Percentiles rank a stretch among this genome's conserved stretches.
Evolutionary conservation across 1,140 invertebrate genomes (phyloP).

Genomic region (Melipona quadrifasciata): DNA sequence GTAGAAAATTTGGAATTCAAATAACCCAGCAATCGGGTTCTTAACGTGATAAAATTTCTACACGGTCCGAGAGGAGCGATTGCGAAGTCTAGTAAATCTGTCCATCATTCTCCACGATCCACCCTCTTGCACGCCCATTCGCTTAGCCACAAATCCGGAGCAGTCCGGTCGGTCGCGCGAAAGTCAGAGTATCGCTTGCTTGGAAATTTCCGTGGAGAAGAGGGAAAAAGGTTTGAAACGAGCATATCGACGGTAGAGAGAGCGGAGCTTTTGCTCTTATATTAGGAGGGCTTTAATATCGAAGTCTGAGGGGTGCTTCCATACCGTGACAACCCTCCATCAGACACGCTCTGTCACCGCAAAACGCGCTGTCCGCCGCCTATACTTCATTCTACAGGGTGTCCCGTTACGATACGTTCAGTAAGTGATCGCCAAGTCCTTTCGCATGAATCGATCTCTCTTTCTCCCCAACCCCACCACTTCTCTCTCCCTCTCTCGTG

Average conservation of each 20-base stretch:
- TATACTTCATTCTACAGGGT: constrained; percentile 64
- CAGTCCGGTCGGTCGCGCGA: constrained; percentile 35
- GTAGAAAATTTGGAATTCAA: too few relatives aligned
- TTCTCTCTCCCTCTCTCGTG: neutral
- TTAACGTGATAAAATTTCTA: neutral
- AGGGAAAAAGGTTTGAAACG: constrained; percentile 56
- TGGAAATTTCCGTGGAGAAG: constrained; percentile 28
- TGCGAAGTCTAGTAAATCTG: constrained; percentile 3
- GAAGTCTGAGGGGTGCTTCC: constrained; percentile 77
- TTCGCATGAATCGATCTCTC: constrained; percentile 51
- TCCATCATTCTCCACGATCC: constrained; percentile 22
- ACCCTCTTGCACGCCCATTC: constrained; percentile 36
- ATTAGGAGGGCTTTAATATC: constrained; percentile 79
- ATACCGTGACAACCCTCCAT: constrained; percentile 78
- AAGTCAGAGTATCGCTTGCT: constrained; percentile 53
- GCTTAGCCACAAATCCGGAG: constrained; percentile 47
- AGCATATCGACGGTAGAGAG: constrained; percentile 71
- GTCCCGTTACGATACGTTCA: constrained; percentile 57
- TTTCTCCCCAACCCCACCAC: neutral
- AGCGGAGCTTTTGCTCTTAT: constrained; percentile 77
- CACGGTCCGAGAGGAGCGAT: neutral
- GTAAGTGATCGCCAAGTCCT: constrained; percentile 53
- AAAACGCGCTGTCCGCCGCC: constrained; percentile 76
- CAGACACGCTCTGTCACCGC: constrained; percentile 80
- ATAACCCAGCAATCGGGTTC: neutral